Conservation (phyloP, 2,113 vertebrate species). For the Paradisaea rubra region DNA sequence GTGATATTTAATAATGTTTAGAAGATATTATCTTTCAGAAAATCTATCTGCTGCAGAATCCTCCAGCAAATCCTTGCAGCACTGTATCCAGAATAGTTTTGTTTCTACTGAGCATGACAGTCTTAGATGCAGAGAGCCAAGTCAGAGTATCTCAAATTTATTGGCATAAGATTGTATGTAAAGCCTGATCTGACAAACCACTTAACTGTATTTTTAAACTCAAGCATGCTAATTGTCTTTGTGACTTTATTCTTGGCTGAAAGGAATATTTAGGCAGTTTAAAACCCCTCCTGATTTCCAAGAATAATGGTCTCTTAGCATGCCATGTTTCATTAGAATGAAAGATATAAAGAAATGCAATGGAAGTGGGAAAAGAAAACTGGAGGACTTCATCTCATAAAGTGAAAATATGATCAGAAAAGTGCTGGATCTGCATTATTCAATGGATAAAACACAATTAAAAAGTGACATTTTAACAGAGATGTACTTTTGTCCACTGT, state of each 20-base stretch:
- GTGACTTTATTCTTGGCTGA: not conserved
- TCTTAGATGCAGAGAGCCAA: not conserved
- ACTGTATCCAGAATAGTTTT: not conserved
- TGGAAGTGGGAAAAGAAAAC: not conserved
- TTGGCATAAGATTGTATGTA: not conserved
- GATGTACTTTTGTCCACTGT: not conserved
- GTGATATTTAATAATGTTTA: constrained; percentile 3
- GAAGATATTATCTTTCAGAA: not conserved
- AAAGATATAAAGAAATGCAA: not conserved
- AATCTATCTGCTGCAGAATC: not conserved
- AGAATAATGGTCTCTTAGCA: not conserved
- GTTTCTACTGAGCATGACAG: not conserved
- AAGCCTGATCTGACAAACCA: not conserved
- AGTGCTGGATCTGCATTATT: not conserved
- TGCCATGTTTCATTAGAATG: not conserved
- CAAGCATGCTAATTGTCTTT: constrained; percentile 4
- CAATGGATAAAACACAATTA: not conserved
- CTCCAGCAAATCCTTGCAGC: not conserved
- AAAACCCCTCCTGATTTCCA: not conserved
- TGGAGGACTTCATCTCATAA: not conserved
- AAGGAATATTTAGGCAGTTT: not conserved
- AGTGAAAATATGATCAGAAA: not conserved
- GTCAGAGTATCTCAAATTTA: not conserved
- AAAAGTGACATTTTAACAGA: not conserved
- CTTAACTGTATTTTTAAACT: not conserved